These are phyloP conservation scores for Frankliniella fusca DNA, from an alignment of 2,888 invertebrate species.

Conservation along the genomic window DNA sequence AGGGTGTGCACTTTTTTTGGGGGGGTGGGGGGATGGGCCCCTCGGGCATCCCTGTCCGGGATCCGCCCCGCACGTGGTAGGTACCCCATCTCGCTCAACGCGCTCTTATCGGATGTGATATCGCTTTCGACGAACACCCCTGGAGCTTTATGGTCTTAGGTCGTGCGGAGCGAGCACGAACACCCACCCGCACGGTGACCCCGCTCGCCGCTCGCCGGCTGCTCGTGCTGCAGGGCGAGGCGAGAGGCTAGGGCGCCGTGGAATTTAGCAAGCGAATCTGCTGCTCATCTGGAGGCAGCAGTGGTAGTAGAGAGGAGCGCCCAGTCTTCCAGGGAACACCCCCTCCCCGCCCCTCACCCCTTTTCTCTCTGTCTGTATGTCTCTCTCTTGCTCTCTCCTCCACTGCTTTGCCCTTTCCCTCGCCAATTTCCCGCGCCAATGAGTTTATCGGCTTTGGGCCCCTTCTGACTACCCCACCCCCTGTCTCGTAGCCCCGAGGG, in stretches of 20 bases:
- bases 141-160: too few species aligned
- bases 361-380: background rate
- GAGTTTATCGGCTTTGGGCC: slow-evolving; percentile 18
- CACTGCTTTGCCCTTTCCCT: background rate
- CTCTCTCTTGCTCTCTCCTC: background rate
- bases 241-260: background rate
- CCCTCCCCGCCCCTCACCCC: background rate
- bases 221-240: background rate
- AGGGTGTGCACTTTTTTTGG: too few species aligned
- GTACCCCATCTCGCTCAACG: too few species aligned
- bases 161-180: too few species aligned
- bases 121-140: too few species aligned
- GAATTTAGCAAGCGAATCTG: background rate
- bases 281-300: background rate
- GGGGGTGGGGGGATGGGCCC: too few species aligned
- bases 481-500: background rate
- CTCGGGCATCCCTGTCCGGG: too few species aligned
- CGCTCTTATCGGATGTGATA: too few species aligned
- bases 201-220: background rate
- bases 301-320: background rate
- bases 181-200: background rate
- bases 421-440: slow-evolving; percentile 21
- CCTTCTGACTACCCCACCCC: background rate
- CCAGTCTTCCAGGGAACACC: background rate
- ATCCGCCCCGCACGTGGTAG: too few species aligned